Evolutionary conservation across 1,140 invertebrate species (phyloP), one percentile per base, ranked within the genome.

Genomic region (Spodoptera frugiperda): DNA sequence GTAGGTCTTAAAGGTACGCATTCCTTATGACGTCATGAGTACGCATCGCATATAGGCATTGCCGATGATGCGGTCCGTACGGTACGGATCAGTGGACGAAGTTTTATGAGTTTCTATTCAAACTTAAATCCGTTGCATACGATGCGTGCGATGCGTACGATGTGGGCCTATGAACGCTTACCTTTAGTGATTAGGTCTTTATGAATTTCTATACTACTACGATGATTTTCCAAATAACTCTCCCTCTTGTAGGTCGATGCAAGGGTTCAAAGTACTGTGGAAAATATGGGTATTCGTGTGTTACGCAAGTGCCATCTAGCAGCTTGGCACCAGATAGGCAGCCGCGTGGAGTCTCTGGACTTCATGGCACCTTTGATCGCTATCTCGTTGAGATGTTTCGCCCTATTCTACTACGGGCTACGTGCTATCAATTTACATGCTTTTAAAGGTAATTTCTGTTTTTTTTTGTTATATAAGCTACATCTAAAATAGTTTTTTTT

Each of bases 401-500:
- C 95, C 0, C 78, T 95, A 21, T 95, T 95, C 81, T 94, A 94
- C 73, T 95, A 94, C 74, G 93, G 92, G 5, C 78, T 90, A 6
- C 94, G 91, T 76, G 90, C 85, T 19, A 92, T 95, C 57, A 86
- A 94, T 72, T 78, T 87, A 9, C 82, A 93, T 59, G 92, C 94
- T 21, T 95, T 95, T 81, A 91, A 91, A 87, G 94, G 95, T 95
- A 88, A 8, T 8, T 65, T 79, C 5, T 61, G 68, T 46, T 19
- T 53, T 33, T 1, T 48, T 71, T 72, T n/a, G 1, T 10, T 33
- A 6, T 3, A 2, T 33, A 25, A 25, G 3, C 5, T 25, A 25
- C 5, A 25, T 25, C 1, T 25, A 2, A 1, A 4, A 25, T 25
- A 4, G 5, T 25, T 25, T 25, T 4, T 25, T 25, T 25, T 2